phyloP scores from a whole-genome alignment of 1,140 invertebrate genomes.

The Caerostris extrusa region DNA sequence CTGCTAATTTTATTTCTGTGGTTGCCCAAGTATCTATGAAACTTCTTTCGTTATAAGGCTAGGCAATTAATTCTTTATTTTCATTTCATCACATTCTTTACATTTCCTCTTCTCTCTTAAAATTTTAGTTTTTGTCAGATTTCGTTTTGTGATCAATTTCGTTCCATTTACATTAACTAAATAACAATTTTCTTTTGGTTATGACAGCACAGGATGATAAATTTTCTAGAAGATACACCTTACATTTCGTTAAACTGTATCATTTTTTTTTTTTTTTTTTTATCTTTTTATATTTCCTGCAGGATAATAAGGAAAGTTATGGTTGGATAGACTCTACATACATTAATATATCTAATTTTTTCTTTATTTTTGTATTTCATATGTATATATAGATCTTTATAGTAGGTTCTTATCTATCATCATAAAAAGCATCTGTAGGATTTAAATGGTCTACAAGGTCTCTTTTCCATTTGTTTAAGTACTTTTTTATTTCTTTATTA shows the following conservation, averaged over 20 bases:
- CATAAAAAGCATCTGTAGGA: too few relatives aligned
- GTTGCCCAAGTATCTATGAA: slow-evolving; percentile 30
- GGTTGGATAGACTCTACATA: too few relatives aligned
- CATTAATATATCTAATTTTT: too few relatives aligned
- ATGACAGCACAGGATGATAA: slow-evolving; percentile 28
- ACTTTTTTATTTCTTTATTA: too few relatives aligned
- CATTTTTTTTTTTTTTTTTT: too few relatives aligned
- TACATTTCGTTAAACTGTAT: slow-evolving; percentile 2
- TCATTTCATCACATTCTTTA: not conserved
- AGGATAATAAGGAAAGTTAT: slow-evolving; percentile 4
- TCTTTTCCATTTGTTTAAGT: too few relatives aligned
- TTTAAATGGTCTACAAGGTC: too few relatives aligned
- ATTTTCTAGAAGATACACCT: slow-evolving; percentile 12
- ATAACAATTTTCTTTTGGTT: slow-evolving; percentile 20
- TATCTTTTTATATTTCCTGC: too few relatives aligned
- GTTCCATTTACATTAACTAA: not conserved
- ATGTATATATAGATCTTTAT: too few relatives aligned
- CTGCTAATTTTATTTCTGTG: too few relatives aligned
- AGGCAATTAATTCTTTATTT: not conserved
- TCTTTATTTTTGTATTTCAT: too few relatives aligned
- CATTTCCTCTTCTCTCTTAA: not conserved
- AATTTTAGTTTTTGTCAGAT: not conserved
- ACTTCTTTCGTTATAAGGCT: slow-evolving; percentile 17
- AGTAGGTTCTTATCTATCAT: too few relatives aligned
- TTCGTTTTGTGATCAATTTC: not conserved